phyloP scores from a whole-genome alignment of 2,113 vertebrate species.

The Haemorhous mexicanus region DNA sequence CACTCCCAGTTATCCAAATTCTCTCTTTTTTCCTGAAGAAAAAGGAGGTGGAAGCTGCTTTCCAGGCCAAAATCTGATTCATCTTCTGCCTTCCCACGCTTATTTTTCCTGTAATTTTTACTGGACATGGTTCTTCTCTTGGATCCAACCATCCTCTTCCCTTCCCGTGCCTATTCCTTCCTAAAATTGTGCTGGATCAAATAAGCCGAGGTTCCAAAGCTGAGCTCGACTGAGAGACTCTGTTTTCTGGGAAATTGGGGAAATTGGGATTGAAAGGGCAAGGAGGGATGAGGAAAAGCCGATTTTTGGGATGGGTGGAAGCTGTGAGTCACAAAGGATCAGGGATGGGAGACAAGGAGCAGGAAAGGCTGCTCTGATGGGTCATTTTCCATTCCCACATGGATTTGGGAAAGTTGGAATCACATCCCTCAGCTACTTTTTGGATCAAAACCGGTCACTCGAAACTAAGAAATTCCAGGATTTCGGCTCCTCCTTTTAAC shows the following conservation, averaged over 20 bases:
- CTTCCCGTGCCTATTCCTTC: background rate
- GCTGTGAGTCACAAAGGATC: background rate
- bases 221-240: background rate
- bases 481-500: background rate
- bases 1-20: background rate
- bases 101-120: constrained; percentile 41
- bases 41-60: background rate
- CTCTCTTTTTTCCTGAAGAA: background rate
- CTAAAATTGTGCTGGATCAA: background rate
- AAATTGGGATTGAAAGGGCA: background rate
- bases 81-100: constrained; percentile 30
- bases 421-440: background rate
- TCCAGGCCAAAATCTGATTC: constrained; percentile 55
- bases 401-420: background rate
- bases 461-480: background rate
- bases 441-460: background rate
- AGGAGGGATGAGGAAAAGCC: background rate
- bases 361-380: background rate
- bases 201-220: background rate
- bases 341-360: background rate
- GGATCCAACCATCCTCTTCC: background rate
- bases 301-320: background rate
- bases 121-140: background rate
- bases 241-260: background rate
- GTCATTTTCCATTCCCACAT: background rate